Base-by-base conservation (phyloP, 2,797 vertebrate species). In the Melanotaenia pygmaea region DNA sequence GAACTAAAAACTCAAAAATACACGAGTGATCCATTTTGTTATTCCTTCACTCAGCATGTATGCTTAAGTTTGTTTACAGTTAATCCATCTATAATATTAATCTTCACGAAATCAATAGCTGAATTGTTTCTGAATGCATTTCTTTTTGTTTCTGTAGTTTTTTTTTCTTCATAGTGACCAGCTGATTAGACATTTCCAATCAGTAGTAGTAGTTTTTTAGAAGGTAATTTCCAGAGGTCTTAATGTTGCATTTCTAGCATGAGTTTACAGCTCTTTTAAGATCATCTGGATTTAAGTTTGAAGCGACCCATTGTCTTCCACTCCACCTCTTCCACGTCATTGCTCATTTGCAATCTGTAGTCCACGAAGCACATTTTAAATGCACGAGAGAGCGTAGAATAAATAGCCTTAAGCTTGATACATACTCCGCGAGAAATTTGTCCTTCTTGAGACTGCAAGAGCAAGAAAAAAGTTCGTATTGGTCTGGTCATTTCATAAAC, bases 61-160 rank as follows among this genome's bases (percentile, higher is more conserved):
- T 20, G 43, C 16, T 45, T 20, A 45, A 18, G 18, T 20, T 45
- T 20, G 7, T 11, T 13, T 47, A 47, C 10, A 53, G 10, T 38
- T 18, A 4, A 66, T 38, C 34, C 16, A 13, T 2, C 18, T 61
- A 30, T 30, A 28, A n/a, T 22, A 53, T 8, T 47, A 6, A n/a
- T 20, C 18, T 1, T 47, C 43, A 10, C 18, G 12, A 40, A 57
- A 30, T 67, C 30, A 43, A 0, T 1, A 1, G 7, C 3, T 4
- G 2, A 26, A 56, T 56, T 51, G 26, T 70, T 67, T 30, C 11
- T 2, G 14, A 53, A 70, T 37, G 1, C 1, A n/a, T 77, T 65
- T 58, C 24, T 9, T 57, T 10, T 10, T 53, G 14, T 38, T 59
- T 38, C 11, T 56, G 30, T 64, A 45, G 26, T 45, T 47, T n/a